Base-by-base conservation (phyloP, 2,113 vertebrate species). In the Paedocypris sp. region DNA sequence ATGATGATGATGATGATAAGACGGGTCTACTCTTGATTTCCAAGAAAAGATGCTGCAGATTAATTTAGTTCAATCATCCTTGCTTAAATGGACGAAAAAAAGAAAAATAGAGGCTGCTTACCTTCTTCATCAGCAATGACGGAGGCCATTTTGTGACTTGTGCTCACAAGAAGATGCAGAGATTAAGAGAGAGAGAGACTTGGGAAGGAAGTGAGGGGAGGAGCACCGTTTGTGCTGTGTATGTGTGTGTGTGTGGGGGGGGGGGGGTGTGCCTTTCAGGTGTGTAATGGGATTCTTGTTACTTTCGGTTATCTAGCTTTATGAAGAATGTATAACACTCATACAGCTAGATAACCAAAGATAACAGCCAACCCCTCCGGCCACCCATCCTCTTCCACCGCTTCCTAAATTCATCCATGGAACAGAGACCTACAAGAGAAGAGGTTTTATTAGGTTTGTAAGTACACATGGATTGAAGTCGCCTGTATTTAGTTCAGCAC, bases 271-370 rank as follows among this genome's bases (percentile, higher is more conserved):
- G 81, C 84, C 84, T 83, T 85, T 83, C 87, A 91, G 93, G 89
- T 86, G 93, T 90, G 93, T 91, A 94, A 89, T 94, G 92, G 92
- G 93, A 92, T 92, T 94, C 90, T 96, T 92, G 89, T 91, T 89
- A 89, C 86, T 90, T 89, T 89, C 88, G 86, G 88, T 89, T 89
- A 89, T 88, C 86, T 88, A 89, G 88, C 88, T 89, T 88, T 88
- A 89, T 89, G 85, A 88, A 88, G 80, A 87, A 84, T 86, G 79
- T 82, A 88, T 82, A 80, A 74, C 75, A 89, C 88, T 89, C 88
- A 89, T 87, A 88, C 85, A 90, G 89, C 85, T 86, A 86, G 85
- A 85, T 85, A 87, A 86, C 85, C 85, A 87, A 86, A 90, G 83
- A 89, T 83, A 87, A 89, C 87, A 90, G 84, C 81, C 86, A 90